Conservation (phyloP, 92 coral and sea anemone genomes). For the Umimayanthus chanpuru region DNA sequence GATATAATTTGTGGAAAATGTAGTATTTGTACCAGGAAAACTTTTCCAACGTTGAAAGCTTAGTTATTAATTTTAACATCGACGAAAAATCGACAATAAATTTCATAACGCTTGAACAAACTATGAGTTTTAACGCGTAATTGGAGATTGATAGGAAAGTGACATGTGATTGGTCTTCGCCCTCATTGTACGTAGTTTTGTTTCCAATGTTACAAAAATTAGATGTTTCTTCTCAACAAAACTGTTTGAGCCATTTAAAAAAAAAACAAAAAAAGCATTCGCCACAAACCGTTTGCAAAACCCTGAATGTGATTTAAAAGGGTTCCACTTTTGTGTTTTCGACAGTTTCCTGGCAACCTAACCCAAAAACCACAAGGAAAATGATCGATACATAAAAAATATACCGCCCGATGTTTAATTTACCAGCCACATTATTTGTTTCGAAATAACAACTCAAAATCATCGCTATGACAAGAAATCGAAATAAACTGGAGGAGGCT, state of each 20-base stretch:
- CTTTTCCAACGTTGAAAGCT: not conserved
- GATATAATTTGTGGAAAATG: not conserved
- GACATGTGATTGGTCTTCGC: not conserved
- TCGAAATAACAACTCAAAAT: slow-evolving; percentile 3
- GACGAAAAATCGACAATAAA: not conserved
- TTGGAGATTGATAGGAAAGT: slow-evolving; percentile 19
- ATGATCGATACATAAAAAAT: not conserved
- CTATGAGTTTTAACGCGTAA: not conserved
- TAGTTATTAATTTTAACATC: not conserved
- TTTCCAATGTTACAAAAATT: not conserved
- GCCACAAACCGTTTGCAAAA: not conserved
- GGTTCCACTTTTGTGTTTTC: not conserved
- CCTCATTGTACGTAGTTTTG: not conserved
- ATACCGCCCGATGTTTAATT: not conserved
- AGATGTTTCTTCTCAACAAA: not conserved
- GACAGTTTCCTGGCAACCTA: slow-evolving; percentile 27
- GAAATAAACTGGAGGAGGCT: slow-evolving; percentile 1
- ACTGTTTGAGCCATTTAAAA: not conserved
- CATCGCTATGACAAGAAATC: not conserved
- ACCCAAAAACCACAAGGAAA: not conserved
- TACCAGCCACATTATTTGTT: slow-evolving; percentile 7
- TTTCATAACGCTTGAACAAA: not conserved
- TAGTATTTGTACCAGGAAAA: not conserved
- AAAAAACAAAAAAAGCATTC: not conserved
- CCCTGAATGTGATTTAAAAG: not conserved